phyloP scores from a whole-genome alignment of 1,140 invertebrate species.

The Sycobia sp. region DNA sequence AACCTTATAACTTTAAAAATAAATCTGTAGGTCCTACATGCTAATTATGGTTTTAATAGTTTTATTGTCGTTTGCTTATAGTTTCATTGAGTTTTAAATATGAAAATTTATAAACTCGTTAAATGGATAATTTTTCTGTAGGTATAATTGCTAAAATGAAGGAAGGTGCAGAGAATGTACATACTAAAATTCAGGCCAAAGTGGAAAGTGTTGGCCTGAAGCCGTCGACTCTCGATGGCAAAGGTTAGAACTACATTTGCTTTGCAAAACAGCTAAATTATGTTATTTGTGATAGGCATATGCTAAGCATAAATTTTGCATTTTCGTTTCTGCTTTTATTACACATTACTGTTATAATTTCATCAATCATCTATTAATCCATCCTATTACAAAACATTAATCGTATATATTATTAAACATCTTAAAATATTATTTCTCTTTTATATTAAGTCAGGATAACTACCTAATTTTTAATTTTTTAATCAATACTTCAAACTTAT shows the following conservation, averaged over 20 bases:
- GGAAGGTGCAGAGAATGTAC: slow-evolving; percentile 92
- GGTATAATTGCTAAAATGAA: slow-evolving; percentile 94
- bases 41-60: slow-evolving; percentile 11
- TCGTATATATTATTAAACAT: too few species aligned
- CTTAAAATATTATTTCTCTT: too few species aligned
- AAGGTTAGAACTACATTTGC: slow-evolving; percentile 63
- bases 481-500: too few species aligned
- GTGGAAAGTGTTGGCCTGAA: slow-evolving; percentile 74
- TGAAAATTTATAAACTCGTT: slow-evolving; percentile 6
- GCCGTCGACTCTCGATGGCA: slow-evolving; percentile 64
- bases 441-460: too few species aligned
- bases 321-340: slow-evolving; percentile 6
- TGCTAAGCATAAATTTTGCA: not conserved
- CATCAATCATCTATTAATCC: not conserved
- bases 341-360: slow-evolving; percentile 1
- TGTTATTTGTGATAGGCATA: slow-evolving; percentile 4
- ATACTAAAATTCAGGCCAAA: slow-evolving; percentile 92
- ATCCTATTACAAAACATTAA: too few species aligned
- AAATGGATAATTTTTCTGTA: slow-evolving; percentile 59
- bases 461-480: too few species aligned
- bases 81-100: slow-evolving; percentile 11
- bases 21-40: slow-evolving; percentile 19
- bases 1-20: too few species aligned
- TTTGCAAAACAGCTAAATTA: slow-evolving; percentile 12
- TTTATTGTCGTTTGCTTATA: slow-evolving; percentile 10